phyloP scores from a whole-genome alignment of 2,797 vertebrate genomes.

The Anguilla marmorata region DNA sequence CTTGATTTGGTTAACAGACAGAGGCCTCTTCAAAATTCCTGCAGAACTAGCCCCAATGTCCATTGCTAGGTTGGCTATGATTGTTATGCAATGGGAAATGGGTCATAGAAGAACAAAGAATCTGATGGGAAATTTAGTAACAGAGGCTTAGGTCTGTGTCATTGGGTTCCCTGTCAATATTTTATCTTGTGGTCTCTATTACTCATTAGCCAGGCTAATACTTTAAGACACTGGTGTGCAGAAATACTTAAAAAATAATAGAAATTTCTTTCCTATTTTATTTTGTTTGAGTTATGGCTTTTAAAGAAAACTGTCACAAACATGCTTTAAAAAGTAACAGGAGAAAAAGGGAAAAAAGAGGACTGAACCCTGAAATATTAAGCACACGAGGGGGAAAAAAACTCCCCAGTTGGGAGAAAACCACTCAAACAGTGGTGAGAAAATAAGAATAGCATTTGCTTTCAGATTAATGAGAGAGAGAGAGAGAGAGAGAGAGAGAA shows the following conservation, averaged over 20 bases:
- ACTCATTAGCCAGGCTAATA: slow-evolving; percentile 43
- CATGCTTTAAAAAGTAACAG: too few species aligned
- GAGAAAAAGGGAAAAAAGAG: too few species aligned
- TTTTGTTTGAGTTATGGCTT: background rate
- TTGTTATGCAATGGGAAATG: slow-evolving; percentile 70
- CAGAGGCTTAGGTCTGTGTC: slow-evolving; percentile 64
- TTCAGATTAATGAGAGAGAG: too few species aligned
- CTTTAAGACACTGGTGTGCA: slow-evolving; percentile 35
- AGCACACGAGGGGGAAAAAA: too few species aligned
- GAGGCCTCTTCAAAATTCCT: slow-evolving; percentile 56
- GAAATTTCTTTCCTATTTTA: background rate
- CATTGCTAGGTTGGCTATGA: slow-evolving; percentile 50
- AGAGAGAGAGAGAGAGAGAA: too few species aligned
- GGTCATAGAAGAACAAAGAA: slow-evolving; percentile 69
- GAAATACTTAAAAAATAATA: too few species aligned
- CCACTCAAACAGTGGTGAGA: too few species aligned
- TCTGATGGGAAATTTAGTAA: slow-evolving; percentile 64
- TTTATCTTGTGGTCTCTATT: slow-evolving; percentile 57
- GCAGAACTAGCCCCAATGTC: slow-evolving; percentile 55
- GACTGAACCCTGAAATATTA: too few species aligned
- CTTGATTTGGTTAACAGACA: background rate
- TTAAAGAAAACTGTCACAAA: too few species aligned
- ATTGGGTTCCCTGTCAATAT: slow-evolving; percentile 70
- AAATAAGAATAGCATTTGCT: too few species aligned
- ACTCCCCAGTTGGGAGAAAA: too few species aligned